Evolutionary conservation across 2,797 vertebrate genomes (phyloP), one percentile per base, ranked within the genome.

Genomic region (Phalloptychus januarius): DNA sequence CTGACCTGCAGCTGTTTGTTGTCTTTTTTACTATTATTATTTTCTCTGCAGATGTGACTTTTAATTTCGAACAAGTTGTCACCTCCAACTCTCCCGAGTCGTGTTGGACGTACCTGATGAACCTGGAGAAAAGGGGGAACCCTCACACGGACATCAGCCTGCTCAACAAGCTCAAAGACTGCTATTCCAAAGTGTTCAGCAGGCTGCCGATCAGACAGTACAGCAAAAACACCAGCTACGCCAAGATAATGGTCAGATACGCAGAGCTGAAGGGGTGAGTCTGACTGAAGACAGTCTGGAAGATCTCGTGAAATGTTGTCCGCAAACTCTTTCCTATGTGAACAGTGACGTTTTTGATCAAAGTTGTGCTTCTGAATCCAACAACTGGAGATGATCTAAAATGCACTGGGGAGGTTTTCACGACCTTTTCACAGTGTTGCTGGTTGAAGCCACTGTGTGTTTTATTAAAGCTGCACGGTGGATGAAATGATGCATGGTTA

Each of bases 181-280:
- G 93, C 79, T 99, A 98, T 75, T 96, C 96, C 63, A 97, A 96
- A 88, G 93, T 97, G 0, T 97, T 99, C 89, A 91, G 95, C 83
- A 96, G 92, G 0, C 91, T 99, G 75, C 96, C 97, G 33, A 93
- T 97, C 78, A 96, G 96, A 87, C 96, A 97, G 63, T 95, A 97
- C 78, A 96, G 96, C 81, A 96, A 97, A 84, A 96, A 97, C 71
- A 90, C 95, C 93, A 97, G 94, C 94, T 99, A 98, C 52, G 97
- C 98, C 91, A 95, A 90, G 81, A 97, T 99, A 87, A 93, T 99
- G 77, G 96, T 99, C 86, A 95, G 97, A 93, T 99, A 97, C 91
- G 98, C 98, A 1, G 97, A 99, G 86, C 93, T 99, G 74, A 99
- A 96, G 91, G 97, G 94, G 98, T 99, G 75, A 95, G 92, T 89